phyloP scores from a whole-genome alignment of 1,140 invertebrate genomes.

The Zaprionus gabonicus region DNA sequence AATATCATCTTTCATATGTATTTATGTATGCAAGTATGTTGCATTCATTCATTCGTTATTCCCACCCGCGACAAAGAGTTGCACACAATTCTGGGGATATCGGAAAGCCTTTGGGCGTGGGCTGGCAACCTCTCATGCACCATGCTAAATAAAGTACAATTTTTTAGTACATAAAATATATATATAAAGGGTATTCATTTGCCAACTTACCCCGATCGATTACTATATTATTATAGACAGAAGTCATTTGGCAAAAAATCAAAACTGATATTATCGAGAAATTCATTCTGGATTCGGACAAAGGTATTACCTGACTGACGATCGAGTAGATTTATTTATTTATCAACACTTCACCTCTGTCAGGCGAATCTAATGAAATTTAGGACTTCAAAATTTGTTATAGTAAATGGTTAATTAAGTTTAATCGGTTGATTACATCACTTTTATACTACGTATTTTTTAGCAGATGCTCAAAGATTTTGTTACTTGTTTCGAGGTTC shows the following conservation, averaged over 20 bases:
- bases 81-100: too few relatives aligned
- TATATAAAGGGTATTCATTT: neutral
- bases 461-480: too few relatives aligned
- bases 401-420: neutral
- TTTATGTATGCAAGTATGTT: too few relatives aligned
- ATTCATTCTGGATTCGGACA: neutral
- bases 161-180: too few relatives aligned
- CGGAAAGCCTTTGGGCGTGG: too few relatives aligned
- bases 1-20: too few relatives aligned
- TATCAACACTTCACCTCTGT: neutral
- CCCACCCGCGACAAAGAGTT: too few relatives aligned
- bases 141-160: neutral
- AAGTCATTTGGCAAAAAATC: neutral
- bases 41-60: too few relatives aligned
- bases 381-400: neutral
- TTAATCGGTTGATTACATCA: too few relatives aligned
- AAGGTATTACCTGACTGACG: neutral
- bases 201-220: neutral
- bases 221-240: neutral
- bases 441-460: too few relatives aligned
- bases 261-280: neutral
- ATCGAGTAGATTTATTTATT: neutral
- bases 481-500: too few relatives aligned
- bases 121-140: neutral
- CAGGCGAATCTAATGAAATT: neutral